Percentiles rank a stretch among this genome's conserved stretches.
These are phyloP conservation scores for Altica lythri DNA, from an alignment of 2,888 invertebrate genomes.

Conservation along the genomic window DNA sequence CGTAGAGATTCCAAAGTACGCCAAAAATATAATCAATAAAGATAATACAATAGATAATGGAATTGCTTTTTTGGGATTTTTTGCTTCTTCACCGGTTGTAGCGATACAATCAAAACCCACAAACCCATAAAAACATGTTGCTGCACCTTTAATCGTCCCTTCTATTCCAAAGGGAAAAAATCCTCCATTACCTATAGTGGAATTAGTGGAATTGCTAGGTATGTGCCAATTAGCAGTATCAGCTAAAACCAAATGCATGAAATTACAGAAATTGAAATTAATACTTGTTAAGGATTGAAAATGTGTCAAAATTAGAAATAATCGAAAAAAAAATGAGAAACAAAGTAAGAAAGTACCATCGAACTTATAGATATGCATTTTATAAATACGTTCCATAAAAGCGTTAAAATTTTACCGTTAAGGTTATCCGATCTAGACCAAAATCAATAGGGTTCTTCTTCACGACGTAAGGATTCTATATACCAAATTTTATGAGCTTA, in stretches of 20 bases:
- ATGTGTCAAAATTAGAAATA: too few species aligned
- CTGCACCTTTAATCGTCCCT: constrained; percentile 80
- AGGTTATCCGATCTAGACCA: too few species aligned
- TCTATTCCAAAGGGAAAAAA: constrained; percentile 83
- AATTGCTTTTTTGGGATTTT: constrained; percentile 82
- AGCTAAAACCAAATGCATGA: constrained; percentile 28
- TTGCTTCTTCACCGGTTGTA: constrained; percentile 87
- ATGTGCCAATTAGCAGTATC: constrained; percentile 32
- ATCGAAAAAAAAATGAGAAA: too few species aligned
- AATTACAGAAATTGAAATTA: not conserved
- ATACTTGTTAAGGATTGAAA: too few species aligned
- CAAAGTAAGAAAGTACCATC: too few species aligned
- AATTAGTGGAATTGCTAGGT: constrained; percentile 12
- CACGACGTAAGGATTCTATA: too few species aligned
- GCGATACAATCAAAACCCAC: constrained; percentile 93
- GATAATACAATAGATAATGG: constrained; percentile 86
- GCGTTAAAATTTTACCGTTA: too few species aligned
- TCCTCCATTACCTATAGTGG: constrained; percentile 67
- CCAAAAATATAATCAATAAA: constrained; percentile 79
- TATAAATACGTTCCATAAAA: too few species aligned
- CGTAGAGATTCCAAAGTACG: constrained; percentile 87
- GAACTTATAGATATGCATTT: too few species aligned
- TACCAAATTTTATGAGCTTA: too few species aligned
- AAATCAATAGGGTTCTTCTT: too few species aligned
- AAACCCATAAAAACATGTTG: constrained; percentile 89